Evolutionary conservation across 2,888 invertebrate genomes (phyloP), one percentile per base, ranked within the genome.

Genomic region (Polyploca ridens): DNA sequence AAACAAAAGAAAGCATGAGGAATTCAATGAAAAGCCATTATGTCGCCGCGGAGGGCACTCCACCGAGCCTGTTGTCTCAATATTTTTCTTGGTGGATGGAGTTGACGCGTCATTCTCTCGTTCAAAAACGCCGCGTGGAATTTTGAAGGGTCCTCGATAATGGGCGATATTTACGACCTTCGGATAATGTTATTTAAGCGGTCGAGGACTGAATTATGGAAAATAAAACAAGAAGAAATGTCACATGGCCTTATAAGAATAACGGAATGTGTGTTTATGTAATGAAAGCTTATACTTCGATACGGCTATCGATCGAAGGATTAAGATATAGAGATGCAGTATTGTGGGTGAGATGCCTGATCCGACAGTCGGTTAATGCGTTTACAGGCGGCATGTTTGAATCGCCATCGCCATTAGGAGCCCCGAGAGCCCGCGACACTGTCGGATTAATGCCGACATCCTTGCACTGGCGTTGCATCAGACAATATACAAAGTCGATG

Each of bases 11-110:
- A 88, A 92, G 84, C 89, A 89, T 90, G 86, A 88, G 88, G 91
- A 90, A 93, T 93, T 93, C 90, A 92, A 91, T 93, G 93, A 91
- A 92, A 93, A 89, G 90, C 93, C 89, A 93, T 93, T 93, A 93
- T 93, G 93, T 91, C 90, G 88, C 89, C 77, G 88, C 80, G 86
- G 82, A 93, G 93, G 78, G 90, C 88, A 83, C 93, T 92, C 86
- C 84, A 84, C 79, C 70, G 70, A 76, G 82, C 72, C 87, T 90
- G 91, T 91, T 93, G 93, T 93, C 93, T 92, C 93, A 93, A 93
- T 94, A 93, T 94, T 94, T 93, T 94, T 92, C 93, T 93, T 93
- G 73, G 87, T 87, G 86, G 89, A 85, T 86, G 82, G 85, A 90
- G 91, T 89, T 91, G 91, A 91, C 90, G 88, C 87, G 93, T 92